Base-by-base conservation (phyloP, 2,797 vertebrate genomes). In the Neosilurus hyrtlii region DNA sequence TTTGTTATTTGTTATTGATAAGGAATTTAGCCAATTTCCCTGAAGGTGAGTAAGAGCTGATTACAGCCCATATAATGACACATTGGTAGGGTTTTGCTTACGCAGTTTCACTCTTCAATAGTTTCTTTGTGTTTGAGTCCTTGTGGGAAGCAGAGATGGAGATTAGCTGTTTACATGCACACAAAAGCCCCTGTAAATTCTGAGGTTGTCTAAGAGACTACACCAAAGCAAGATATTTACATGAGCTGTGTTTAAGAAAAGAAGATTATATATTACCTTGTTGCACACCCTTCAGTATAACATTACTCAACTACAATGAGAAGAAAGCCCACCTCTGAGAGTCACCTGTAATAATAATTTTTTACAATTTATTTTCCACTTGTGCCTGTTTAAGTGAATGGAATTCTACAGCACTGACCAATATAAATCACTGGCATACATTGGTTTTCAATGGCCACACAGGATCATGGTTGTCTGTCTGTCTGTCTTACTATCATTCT, bases 51-150 rank as follows among this genome's bases (percentile, higher is more conserved):
- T 5, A 78, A 62, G 22, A 20, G 4, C 24, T 37, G 61, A 65
- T 54, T 59, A 9, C 3, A 22, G 30, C 43, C n/a, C 11, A 49
- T 43, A 67, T 67, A 74, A 82, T 76, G 62, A 67, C 81, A 57
- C 49, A 72, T 63, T 59, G 70, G 57, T 62, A 59, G 10, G 14
- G 11, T 49, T 78, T 56, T 52, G 14, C 43, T 83, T 51, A 20
- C n/a, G 52, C 63, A 37, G 54, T 11, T 65, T 57, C 3, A 30
- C 37, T 70, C n/a, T 59, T 77, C 57, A 78, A 71, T 62, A 68
- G 75, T 49, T 61, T 84, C 61, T 51, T 56, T 80, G 75, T 80
- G 51, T 84, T 30, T n/a, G 30, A 59, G 62, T 14, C 49, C n/a
- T 61, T 57, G 67, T 71, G 59, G 54, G 51, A 78, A 77, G 56